Evolutionary conservation across 1,140 invertebrate genomes (phyloP).

Genomic region (Achroia grisella): DNA sequence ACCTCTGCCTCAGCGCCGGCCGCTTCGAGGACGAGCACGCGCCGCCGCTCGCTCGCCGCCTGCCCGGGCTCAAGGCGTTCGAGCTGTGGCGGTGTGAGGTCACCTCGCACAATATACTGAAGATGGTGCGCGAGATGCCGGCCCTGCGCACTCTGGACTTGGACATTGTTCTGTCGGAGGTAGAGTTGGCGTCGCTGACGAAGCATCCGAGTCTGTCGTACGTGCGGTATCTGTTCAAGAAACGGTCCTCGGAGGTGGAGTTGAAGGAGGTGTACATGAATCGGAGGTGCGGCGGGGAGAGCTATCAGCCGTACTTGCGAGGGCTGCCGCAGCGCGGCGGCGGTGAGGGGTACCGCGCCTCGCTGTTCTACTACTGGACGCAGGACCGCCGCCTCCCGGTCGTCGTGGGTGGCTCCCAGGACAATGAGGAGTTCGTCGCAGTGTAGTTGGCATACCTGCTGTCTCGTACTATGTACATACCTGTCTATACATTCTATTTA

Average conservation of each 20-base stretch:
- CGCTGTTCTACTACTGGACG: constrained; percentile 12
- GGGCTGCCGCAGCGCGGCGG: neutral
- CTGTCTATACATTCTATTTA: no score
- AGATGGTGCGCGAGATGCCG: constrained; percentile 8
- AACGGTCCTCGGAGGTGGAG: neutral
- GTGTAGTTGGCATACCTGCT: no score
- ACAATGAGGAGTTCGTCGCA: no score
- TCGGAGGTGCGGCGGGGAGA: neutral
- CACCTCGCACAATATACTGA: neutral
- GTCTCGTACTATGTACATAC: no score
- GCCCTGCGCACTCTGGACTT: constrained; percentile 10
- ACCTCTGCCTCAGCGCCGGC: constrained; percentile 22
- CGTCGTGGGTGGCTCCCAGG: no score
- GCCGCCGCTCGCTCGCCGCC: neutral
- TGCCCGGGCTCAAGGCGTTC: constrained; percentile 11
- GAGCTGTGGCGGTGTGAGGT: constrained; percentile 19
- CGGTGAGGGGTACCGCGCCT: constrained; percentile 6
- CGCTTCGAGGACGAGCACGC: constrained; percentile 23
- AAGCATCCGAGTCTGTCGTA: neutral
- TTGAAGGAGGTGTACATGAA: no score
- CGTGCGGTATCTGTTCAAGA: constrained; percentile 1
- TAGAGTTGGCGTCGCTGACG: neutral
- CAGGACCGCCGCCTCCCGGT: neutral
- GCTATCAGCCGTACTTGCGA: neutral
- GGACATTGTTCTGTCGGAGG: neutral